A percentile compares a stretch with the other conserved stretches of the same genome.
These are phyloP conservation scores for Apostichopus leukothele DNA, from an alignment of 53 echinoderm and acorn worm species.

Conservation along the genomic window DNA sequence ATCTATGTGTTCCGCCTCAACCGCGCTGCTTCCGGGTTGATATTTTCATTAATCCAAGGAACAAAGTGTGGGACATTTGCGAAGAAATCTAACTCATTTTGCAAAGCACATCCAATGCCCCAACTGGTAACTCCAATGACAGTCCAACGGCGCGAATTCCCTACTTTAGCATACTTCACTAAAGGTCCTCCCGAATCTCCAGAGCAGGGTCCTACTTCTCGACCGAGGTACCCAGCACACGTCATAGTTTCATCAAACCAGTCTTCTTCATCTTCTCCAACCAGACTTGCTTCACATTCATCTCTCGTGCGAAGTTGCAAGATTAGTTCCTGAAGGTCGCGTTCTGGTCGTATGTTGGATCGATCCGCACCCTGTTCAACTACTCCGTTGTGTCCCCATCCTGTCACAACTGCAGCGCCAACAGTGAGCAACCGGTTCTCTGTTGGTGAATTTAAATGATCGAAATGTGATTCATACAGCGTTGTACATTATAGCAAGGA, in stretches of 20 bases:
- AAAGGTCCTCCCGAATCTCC: conserved; percentile 30
- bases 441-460: neutral
- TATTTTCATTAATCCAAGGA: neutral
- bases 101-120: conserved; percentile 3
- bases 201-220: neutral
- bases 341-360: no score
- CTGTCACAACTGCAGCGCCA: conserved; percentile 1
- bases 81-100: conserved; percentile 14
- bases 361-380: no score
- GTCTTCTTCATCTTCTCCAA: neutral
- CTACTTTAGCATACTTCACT: neutral
- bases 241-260: conserved; percentile 24
- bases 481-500: neutral
- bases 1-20: no score
- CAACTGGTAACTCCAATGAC: conserved; percentile 23
- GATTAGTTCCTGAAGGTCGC: neutral
- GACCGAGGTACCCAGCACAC: neutral
- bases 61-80: conserved; percentile 23
- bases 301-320: neutral
- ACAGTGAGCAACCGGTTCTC: neutral
- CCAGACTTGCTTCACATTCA: neutral
- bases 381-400: neutral
- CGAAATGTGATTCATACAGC: neutral
- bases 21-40: neutral
- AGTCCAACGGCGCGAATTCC: neutral